Base-by-base conservation (phyloP, 1,140 invertebrate species). In the Battus philenor region DNA sequence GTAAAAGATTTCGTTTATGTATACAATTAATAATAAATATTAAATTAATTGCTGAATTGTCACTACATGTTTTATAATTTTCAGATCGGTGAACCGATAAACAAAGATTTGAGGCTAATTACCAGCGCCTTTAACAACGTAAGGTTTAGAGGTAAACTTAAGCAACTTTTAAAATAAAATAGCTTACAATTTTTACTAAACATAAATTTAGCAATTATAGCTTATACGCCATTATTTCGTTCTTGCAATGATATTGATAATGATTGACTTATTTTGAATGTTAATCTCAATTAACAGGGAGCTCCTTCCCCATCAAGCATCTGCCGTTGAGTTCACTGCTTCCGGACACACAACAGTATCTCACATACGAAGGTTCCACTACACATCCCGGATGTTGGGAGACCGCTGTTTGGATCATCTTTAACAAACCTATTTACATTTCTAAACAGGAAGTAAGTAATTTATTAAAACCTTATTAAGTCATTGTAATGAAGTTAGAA, bases 321-420 rank as follows among this genome's bases (percentile, higher is more conserved):
- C 86, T 98, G 56, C 96, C 94, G 9, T 86, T 97, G 49, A 90
- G 91, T 62, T 92, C 91, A 30, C 84, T 98, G 13, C 87, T 98
- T 46, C 96, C 96, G 12, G 91, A 94, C 59, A 98, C 96, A 2
- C 91, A 93, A 53, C 92, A 95, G 59, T 98, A 96, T 85, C 95
- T 98, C 86, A 98, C 97, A n/a, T 98, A 98, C 82, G 97, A 98
- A 80, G 97, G 97, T n/a, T 97, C 95, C 32, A 95, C 95, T 17
- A 98, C 97, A 41, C 95, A 96, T 87, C 97, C 97, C 2, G 94
- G 94, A 12, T 96, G 95, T 82, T 95, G 95, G 92, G 95, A 97
- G 81, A 96, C 94, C 9, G 93, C 94, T 5, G 95, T 97, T 22
- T 98, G 97, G 97, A 91, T 98, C 56, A 94, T 98, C 54, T 90